Conservation (phyloP, 2,888 invertebrate genomes). For the Acholoe squamosa region DNA sequence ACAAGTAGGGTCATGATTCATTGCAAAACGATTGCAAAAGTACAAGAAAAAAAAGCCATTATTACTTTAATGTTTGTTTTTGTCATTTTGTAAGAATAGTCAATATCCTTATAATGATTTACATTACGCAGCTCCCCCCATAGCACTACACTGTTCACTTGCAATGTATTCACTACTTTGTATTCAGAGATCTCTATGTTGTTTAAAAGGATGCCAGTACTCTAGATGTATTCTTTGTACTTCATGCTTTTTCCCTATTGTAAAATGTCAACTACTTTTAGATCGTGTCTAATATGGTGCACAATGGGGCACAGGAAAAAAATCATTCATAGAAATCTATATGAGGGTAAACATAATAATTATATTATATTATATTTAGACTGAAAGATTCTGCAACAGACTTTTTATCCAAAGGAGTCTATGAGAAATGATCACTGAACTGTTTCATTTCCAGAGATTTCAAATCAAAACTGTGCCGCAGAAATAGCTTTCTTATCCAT, state of each 20-base stretch:
- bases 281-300: no score
- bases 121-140: conserved; percentile 2
- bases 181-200: conserved; percentile 6
- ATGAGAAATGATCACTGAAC: background rate
- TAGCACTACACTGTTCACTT: conserved; percentile 52
- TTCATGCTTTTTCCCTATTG: background rate
- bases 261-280: background rate
- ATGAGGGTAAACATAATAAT: no score
- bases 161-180: conserved; percentile 17
- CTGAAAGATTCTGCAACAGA: no score
- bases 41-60: background rate
- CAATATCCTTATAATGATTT: background rate
- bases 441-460: background rate
- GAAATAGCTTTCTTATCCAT: background rate
- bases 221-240: background rate
- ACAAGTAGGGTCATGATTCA: conserved; percentile 15
- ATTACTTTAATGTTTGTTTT: conserved; percentile 10
- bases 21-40: conserved; percentile 53
- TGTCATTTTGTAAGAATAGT: background rate
- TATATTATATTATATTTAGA: no score
- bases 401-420: background rate
- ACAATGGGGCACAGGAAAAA: no score
- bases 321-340: no score
- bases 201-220: background rate
- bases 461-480: conserved; percentile 32